Evolutionary conservation across 2,888 invertebrate species (phyloP).

Genomic region (Drosophila algonquin): DNA sequence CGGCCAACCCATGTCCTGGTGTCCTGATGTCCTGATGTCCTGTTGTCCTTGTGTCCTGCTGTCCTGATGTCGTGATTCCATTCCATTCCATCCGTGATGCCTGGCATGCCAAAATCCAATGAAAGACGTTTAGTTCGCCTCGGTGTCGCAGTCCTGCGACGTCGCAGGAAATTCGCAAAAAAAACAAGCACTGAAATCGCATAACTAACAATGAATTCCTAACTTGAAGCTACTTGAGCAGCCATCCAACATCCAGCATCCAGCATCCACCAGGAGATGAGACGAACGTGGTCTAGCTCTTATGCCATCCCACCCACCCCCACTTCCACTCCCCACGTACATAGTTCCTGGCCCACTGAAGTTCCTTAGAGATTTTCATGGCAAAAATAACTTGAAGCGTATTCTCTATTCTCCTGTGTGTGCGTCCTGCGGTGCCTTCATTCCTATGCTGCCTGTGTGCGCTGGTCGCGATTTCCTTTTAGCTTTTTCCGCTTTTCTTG

Average conservation of each 20-base stretch:
- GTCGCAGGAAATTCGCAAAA: slow-evolving; percentile 67
- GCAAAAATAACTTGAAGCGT: slow-evolving; percentile 60
- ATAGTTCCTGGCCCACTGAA: slow-evolving; percentile 39
- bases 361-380: slow-evolving; percentile 65
- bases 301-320: not conserved
- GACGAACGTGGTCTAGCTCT: slow-evolving; percentile 64
- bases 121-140: slow-evolving; percentile 73
- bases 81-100: slow-evolving; percentile 56
- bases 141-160: slow-evolving; percentile 42
- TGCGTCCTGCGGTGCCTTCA: slow-evolving; percentile 50
- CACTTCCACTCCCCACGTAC: not conserved
- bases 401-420: slow-evolving; percentile 30
- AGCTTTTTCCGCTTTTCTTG: slow-evolving; percentile 10
- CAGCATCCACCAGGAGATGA: slow-evolving; percentile 29
- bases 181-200: slow-evolving; percentile 80
- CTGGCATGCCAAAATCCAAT: slow-evolving; percentile 78
- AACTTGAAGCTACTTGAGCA: slow-evolving; percentile 72
- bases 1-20: slow-evolving; percentile 16
- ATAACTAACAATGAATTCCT: slow-evolving; percentile 74
- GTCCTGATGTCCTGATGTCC: slow-evolving; percentile 56
- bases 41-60: slow-evolving; percentile 58
- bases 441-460: slow-evolving; percentile 69
- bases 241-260: slow-evolving; percentile 36
- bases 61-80: slow-evolving; percentile 67
- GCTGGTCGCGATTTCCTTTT: slow-evolving; percentile 54